Conservation (phyloP, 1,140 invertebrate species). For the Neotoxoptera formosana region DNA sequence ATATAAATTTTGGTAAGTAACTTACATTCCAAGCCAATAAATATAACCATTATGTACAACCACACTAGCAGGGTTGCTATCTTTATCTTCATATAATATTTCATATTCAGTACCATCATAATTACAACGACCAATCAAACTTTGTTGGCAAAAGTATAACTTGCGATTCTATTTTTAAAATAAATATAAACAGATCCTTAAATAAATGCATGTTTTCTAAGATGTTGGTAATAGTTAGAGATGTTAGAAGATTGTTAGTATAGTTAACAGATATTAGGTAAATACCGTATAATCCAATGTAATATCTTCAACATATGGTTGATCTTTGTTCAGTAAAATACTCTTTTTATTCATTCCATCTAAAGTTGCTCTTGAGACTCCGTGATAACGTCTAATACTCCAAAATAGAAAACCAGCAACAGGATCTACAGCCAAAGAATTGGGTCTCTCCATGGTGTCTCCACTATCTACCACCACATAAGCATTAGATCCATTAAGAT, state of each 20-base stretch:
- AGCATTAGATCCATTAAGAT: slow-evolving; percentile 66
- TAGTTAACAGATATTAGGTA: not conserved
- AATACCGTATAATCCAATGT: slow-evolving; percentile 68
- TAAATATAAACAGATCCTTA: slow-evolving; percentile 59
- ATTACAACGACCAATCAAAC: slow-evolving; percentile 67
- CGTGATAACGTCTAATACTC: slow-evolving; percentile 67
- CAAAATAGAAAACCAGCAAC: slow-evolving; percentile 72
- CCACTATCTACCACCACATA: slow-evolving; percentile 66
- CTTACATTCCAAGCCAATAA: slow-evolving; percentile 71
- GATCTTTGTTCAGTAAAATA: slow-evolving; percentile 63
- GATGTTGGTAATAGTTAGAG: too few species aligned
- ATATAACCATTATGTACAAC: slow-evolving; percentile 66
- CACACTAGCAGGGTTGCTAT: slow-evolving; percentile 65
- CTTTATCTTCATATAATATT: slow-evolving; percentile 61
- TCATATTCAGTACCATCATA: slow-evolving; percentile 66
- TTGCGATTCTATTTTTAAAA: slow-evolving; percentile 65
- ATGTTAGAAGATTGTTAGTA: too few species aligned
- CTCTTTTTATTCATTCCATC: slow-evolving; percentile 69
- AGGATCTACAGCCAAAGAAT: slow-evolving; percentile 72
- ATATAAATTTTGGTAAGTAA: slow-evolving; percentile 54
- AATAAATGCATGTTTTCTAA: slow-evolving; percentile 37
- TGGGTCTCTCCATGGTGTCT: slow-evolving; percentile 65
- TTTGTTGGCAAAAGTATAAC: slow-evolving; percentile 87
- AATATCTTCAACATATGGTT: slow-evolving; percentile 68
- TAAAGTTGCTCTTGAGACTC: slow-evolving; percentile 68